Conservation (phyloP, 2,113 vertebrate species). For the Grus americana region DNA sequence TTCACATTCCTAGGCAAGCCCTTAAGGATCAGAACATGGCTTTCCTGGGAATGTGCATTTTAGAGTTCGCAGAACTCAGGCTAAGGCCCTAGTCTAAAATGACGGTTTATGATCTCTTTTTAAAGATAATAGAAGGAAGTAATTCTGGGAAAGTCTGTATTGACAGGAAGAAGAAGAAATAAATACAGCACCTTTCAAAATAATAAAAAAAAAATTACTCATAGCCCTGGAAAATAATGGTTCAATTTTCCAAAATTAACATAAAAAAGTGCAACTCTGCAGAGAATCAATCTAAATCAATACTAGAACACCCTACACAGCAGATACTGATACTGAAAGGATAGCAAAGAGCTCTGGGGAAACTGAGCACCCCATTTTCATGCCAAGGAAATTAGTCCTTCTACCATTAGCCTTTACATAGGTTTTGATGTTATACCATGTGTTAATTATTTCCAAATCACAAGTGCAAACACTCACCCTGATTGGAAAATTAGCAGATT, state of each 20-base stretch:
- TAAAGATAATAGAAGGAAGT: background rate
- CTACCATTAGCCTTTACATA: conserved; percentile 73
- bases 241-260: background rate
- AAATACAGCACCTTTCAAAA: background rate
- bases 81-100: background rate
- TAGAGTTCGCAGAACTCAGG: background rate
- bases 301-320: background rate
- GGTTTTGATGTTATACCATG: conserved; percentile 76
- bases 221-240: background rate
- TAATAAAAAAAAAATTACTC: background rate
- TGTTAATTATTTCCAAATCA: conserved; percentile 84
- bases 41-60: rapidly evolving
- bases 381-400: conserved; percentile 44
- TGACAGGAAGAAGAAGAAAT: background rate
- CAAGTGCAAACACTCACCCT: conserved; percentile 84
- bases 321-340: background rate
- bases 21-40: background rate
- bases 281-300: background rate
- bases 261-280: background rate
- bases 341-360: background rate
- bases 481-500: conserved; percentile 86
- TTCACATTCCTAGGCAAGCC: background rate
- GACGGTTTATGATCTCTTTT: background rate
- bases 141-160: background rate
- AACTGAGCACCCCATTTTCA: background rate